Evolutionary conservation across 2,888 invertebrate species (phyloP), one percentile per base, ranked within the genome.

Genomic region (Heliconius aoede): DNA sequence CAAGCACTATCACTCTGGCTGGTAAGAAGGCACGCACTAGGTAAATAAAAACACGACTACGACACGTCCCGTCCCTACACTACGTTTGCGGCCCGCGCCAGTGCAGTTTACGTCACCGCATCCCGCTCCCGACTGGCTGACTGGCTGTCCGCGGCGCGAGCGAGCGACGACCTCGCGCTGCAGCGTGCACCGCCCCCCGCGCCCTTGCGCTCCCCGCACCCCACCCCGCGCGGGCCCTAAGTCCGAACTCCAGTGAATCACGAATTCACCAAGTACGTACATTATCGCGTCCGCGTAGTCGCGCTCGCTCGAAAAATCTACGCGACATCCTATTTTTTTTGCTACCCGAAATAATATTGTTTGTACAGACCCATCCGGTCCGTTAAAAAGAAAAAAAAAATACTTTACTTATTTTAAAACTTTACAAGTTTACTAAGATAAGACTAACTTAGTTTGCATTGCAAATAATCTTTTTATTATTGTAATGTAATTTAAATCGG

Each of bases 51-150:
- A 82, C 80, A 80, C 85, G 86, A 88, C 87, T 83, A 90, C 91
- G 89, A 92, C 88, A 89, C 91, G 92, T 93, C 92, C 91, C 93
- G 94, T 91, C 90, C 90, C 94, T 92, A 93, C 93, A 93, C 93
- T 94, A 94, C 91, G 91, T 88, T 90, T 83, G 89, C 92, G 93
- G 94, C 92, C 90, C 89, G 87, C 90, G 93, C 93, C 94, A 92
- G 89, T 94, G 94, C 94, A 94, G 91, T 91, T 90, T 92, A 93
- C 94, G 94, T 93, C 94, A 94, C 94, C 94, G 94, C 94, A 94
- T 94, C 94, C 94, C 94, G 94, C 93, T 94, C 93, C 93, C 91
- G 93, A 94, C 94, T 94, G 93, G 88, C 91, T 81, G 93, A 94
- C 94, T 94, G 93, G 88, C 91, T 81, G 85, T 84, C 82, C 88